phyloP scores from a whole-genome alignment of 1,140 invertebrate genomes.

The Galendromus occidentalis region DNA sequence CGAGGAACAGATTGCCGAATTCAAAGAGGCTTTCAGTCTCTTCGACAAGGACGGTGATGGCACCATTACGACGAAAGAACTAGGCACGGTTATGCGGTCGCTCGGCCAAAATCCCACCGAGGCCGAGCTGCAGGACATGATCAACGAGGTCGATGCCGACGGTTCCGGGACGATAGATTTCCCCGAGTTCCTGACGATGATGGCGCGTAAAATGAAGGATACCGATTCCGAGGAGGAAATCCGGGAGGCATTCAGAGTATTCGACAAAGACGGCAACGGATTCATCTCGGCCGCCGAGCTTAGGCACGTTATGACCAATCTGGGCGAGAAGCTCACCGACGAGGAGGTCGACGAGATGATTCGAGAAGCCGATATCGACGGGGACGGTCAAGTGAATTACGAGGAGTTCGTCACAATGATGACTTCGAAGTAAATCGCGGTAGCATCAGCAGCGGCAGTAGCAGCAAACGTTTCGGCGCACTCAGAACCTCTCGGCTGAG shows the following conservation, averaged over 20 bases:
- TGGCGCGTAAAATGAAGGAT: constrained; percentile 97
- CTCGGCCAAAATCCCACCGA: constrained; percentile 98
- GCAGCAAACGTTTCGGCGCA: no score
- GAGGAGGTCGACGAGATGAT: constrained; percentile 98
- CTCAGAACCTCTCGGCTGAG: no score
- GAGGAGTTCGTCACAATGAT: constrained; percentile 98
- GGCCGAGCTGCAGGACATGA: constrained; percentile 98
- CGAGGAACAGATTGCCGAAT: constrained; percentile 94
- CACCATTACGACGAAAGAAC: constrained; percentile 97
- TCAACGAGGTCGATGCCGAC: constrained; percentile 98
- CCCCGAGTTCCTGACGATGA: constrained; percentile 96
- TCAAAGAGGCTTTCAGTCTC: constrained; percentile 97
- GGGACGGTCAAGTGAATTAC: constrained; percentile 97
- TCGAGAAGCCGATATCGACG: constrained; percentile 90
- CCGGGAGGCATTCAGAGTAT: constrained; percentile 92
- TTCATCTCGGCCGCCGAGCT: constrained; percentile 88
- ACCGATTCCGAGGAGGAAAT: constrained; percentile 97
- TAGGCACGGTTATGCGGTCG: constrained; percentile 96
- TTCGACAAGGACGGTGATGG: constrained; percentile 99
- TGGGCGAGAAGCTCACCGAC: constrained; percentile 92
- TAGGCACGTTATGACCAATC: constrained; percentile 94
- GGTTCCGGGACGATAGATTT: constrained; percentile 99
- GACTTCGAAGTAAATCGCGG: constrained; percentile 71
- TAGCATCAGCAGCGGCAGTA: background rate
- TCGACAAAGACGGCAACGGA: constrained; percentile 93